Evolutionary conservation across 2,113 vertebrate species (phyloP), one percentile per base, ranked within the genome.

Genomic region (Siniperca knerii): DNA sequence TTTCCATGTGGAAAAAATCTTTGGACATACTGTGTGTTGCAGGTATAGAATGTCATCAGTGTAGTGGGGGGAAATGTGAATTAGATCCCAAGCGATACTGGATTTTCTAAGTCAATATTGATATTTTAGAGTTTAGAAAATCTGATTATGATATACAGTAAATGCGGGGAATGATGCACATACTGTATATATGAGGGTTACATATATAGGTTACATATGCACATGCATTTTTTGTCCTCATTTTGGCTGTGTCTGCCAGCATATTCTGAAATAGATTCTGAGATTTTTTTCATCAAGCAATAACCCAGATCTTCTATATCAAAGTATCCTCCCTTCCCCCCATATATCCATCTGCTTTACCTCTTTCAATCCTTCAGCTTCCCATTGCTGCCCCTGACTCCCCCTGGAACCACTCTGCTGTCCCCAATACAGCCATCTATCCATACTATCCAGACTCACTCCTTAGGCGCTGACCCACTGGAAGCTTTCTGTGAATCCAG

Each of bases 401-500:
- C 48, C 65, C 64, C 50, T 58, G 13, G 64, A 81, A 81, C 76
- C 71, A 78, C 55, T 82, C 60, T 37, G 11, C 54, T 78, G 76
- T 84, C 84, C 81, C 79, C 58, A 66, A 85, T 87, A 67, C 84
- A 81, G 37, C 62, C 86, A 61, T 40, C 52, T 64, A 82, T 48
- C 76, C 83, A 89, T 57, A 29, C 37, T 66, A 60, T 72, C 50
- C 66, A 87, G 80, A 90, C 71, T 48, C 61, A 44, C 71, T 91
- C 84, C 91, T 85, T 61, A 84, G 87, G 83, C 86, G 10, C 64
- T 91, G 89, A 93, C 92, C 90, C 87, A 88, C 77, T 79, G 75
- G 87, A 35, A 77, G 58, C 90, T 90, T 92, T 94, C 89, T 93
- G 35, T 69, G 76, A 91, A 93, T 92, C 83, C 86, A 93, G 91